Evolutionary conservation across 2,888 invertebrate genomes (phyloP).

Genomic region (Brachyptera putata): DNA sequence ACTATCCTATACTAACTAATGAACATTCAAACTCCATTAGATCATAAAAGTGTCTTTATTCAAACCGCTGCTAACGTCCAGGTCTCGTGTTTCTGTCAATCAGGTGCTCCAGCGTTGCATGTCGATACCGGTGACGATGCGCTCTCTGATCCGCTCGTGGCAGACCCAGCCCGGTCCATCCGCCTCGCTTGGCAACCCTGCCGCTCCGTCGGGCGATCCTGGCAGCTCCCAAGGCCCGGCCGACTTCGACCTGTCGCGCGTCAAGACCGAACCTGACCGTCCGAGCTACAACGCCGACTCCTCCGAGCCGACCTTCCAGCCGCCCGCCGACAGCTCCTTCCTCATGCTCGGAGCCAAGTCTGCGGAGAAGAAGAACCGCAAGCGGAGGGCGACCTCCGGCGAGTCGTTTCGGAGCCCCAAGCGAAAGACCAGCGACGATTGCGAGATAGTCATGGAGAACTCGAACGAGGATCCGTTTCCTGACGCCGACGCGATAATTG

Average conservation of each 20-base stretch:
- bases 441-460: conserved; percentile 57
- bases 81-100: not conserved
- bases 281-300: not conserved
- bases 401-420: conserved; percentile 46
- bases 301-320: conserved; percentile 4
- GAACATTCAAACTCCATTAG: too few relatives aligned
- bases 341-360: not conserved
- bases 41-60: too few relatives aligned
- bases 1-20: too few relatives aligned
- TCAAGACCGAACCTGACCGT: conserved; percentile 30
- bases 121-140: conserved; percentile 88
- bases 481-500: conserved; percentile 49
- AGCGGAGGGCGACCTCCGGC: conserved; percentile 42
- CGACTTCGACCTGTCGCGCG: conserved; percentile 28
- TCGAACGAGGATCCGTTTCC: conserved; percentile 57
- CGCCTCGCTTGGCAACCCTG: conserved; percentile 38
- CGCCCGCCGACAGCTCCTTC: conserved; percentile 6
- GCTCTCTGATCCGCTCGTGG: conserved; percentile 83
- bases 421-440: conserved; percentile 53
- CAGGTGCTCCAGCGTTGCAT: conserved; percentile 52
- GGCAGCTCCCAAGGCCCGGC: conserved; percentile 43
- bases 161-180: conserved; percentile 61
- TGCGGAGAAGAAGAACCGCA: too few relatives aligned
- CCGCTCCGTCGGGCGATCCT: conserved; percentile 64
- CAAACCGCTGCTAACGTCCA: too few relatives aligned